These are phyloP conservation scores for Nudaria mundana DNA, from an alignment of 2,888 invertebrate species.

Conservation along the genomic window DNA sequence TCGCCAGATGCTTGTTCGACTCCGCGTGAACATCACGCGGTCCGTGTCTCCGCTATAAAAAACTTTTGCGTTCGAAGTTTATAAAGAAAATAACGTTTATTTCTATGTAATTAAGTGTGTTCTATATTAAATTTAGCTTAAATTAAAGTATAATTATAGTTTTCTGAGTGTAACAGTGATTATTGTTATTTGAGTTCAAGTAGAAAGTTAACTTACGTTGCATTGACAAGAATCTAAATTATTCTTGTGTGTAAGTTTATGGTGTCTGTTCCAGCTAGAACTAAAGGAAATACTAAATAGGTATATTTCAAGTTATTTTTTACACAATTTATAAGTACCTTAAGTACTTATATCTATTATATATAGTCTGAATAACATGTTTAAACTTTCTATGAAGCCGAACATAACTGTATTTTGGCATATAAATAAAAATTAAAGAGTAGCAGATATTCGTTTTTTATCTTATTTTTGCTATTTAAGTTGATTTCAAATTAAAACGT, in stretches of 20 bases:
- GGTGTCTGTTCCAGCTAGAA: conserved; percentile 52
- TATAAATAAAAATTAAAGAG: no score
- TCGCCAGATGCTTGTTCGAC: conserved; percentile 50
- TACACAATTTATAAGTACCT: background rate
- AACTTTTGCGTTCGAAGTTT: conserved; percentile 50
- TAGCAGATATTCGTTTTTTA: no score
- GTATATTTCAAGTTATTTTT: background rate
- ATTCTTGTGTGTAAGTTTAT: conserved; percentile 53
- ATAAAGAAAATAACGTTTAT: conserved; percentile 40
- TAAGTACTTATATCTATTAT: no score
- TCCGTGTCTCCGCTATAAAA: conserved; percentile 25
- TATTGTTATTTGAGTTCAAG: conserved; percentile 26
- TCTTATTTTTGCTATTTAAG: no score
- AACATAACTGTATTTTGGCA: no score
- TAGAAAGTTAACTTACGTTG: conserved; percentile 58
- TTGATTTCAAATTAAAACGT: no score
- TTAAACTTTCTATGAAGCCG: no score
- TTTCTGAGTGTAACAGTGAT: conserved; percentile 11
- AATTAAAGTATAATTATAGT: conserved; percentile 8
- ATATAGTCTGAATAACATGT: no score
- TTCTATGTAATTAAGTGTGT: conserved; percentile 17
- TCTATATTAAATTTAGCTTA: conserved; percentile 9
- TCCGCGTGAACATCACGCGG: conserved; percentile 37
- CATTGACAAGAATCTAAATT: conserved; percentile 52
- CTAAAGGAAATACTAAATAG: conserved; percentile 31